Conservation (phyloP, 2,888 invertebrate genomes). For the Cosmorhoe ocellata region DNA sequence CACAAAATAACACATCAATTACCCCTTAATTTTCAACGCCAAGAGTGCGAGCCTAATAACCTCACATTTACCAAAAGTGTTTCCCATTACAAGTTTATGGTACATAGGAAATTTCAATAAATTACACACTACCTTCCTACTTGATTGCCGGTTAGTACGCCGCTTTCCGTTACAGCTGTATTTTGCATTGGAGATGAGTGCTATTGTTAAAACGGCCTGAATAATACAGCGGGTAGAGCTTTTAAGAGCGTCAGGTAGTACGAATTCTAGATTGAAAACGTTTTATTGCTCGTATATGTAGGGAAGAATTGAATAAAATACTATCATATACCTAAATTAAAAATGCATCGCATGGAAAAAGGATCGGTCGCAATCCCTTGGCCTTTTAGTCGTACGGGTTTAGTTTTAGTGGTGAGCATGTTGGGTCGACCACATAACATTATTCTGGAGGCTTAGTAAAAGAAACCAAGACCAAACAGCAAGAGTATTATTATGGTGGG, state of each 20-base stretch:
- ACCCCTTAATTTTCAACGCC: conserved; percentile 1
- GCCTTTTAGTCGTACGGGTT: no score
- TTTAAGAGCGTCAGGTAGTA: conserved; percentile 7
- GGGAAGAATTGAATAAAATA: conserved; percentile 13
- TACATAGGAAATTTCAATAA: conserved; percentile 29
- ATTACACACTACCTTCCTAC: conserved; percentile 33
- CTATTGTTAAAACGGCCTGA: conserved; percentile 19
- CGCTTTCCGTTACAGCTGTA: conserved; percentile 10
- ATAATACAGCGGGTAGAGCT: conserved; percentile 15
- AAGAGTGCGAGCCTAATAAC: conserved; percentile 24
- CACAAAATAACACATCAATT: conserved; percentile 13
- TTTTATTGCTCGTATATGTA: conserved; percentile 18
- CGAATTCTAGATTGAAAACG: conserved; percentile 15
- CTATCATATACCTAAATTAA: not conserved
- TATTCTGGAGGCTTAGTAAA: no score
- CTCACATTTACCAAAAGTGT: conserved; percentile 22
- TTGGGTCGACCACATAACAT: no score
- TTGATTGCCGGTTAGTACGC: conserved; percentile 19
- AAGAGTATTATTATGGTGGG: no score
- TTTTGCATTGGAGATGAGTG: conserved; percentile 21
- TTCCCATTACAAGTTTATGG: conserved; percentile 36
- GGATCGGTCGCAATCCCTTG: no score
- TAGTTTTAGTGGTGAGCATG: no score
- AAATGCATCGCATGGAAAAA: no score
- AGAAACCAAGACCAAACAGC: no score